Evolutionary conservation across 1,140 invertebrate species (phyloP).

Genomic region (Bombus picipes): DNA sequence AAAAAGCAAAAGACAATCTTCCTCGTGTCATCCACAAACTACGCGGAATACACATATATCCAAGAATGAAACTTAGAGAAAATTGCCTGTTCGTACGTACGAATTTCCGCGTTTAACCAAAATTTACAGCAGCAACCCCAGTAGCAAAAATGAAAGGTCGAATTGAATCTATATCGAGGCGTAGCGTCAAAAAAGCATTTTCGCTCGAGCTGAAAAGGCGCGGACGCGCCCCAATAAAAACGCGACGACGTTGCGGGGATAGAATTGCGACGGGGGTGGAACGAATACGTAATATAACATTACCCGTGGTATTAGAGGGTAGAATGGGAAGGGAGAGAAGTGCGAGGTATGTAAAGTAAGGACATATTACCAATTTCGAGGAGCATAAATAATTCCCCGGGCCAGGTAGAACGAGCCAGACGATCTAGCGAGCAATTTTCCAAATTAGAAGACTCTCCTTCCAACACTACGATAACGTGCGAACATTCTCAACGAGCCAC

Average conservation of each 20-base stretch:
- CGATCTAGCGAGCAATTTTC: constrained; percentile 51
- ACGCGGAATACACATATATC: background rate
- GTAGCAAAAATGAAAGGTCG: background rate
- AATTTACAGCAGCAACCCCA: background rate
- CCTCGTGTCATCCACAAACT: background rate
- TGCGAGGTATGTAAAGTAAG: constrained; percentile 43
- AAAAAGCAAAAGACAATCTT: background rate
- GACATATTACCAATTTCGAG: constrained; percentile 56
- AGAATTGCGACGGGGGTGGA: constrained; percentile 28
- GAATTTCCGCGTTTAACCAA: background rate
- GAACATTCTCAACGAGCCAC: constrained; percentile 45
- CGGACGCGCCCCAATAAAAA: constrained; percentile 11
- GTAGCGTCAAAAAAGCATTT: background rate
- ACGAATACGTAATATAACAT: constrained; percentile 56
- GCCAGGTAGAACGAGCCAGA: constrained; percentile 9
- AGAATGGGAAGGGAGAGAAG: no score
- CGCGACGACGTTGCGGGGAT: background rate
- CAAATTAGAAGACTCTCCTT: constrained; percentile 51
- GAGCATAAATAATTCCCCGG: constrained; percentile 47
- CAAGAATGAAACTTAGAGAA: background rate
- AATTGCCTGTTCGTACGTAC: background rate
- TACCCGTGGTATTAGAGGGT: constrained; percentile 38
- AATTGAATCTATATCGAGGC: constrained; percentile 30
- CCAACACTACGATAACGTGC: constrained; percentile 37
- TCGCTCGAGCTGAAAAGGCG: background rate